phyloP scores from a whole-genome alignment of 2,113 vertebrate genomes.

The Siphamia tubifer region DNA sequence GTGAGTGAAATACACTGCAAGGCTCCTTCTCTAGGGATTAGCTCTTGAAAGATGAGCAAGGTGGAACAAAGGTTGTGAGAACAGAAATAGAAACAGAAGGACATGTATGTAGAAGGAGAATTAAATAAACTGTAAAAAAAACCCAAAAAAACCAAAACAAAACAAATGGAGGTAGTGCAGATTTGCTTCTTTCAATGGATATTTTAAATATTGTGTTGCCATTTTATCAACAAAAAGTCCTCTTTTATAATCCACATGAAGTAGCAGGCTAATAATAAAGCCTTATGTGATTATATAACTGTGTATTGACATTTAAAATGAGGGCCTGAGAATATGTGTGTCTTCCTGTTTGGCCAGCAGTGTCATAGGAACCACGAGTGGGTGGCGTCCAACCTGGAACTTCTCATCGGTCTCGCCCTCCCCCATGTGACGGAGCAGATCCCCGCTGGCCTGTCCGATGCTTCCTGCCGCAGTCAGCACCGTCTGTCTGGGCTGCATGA shows the following conservation, averaged over 20 bases:
- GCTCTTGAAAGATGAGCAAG: not conserved
- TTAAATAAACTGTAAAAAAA: not conserved
- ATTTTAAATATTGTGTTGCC: not conserved
- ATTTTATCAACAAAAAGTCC: not conserved
- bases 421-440: slow-evolving; percentile 96
- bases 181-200: not conserved
- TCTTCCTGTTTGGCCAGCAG: slow-evolving; percentile 66
- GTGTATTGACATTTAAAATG: slow-evolving; percentile 28
- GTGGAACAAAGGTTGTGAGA: not conserved
- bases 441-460: slow-evolving; percentile 96
- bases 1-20: not conserved
- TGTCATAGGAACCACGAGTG: slow-evolving; percentile 62
- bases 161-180: not conserved
- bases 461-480: slow-evolving; percentile 97
- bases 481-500: slow-evolving; percentile 92
- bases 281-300: slow-evolving; percentile 26
- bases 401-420: slow-evolving; percentile 97
- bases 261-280: slow-evolving; percentile 36
- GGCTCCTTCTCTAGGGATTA: slow-evolving; percentile 7
- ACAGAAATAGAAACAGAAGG: not conserved
- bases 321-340: slow-evolving; percentile 13
- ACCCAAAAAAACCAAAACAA: too few species aligned
- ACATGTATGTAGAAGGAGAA: slow-evolving; percentile 9
- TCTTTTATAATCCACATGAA: slow-evolving; percentile 3
- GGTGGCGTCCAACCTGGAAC: slow-evolving; percentile 87